These are phyloP conservation scores for Parnassius glacialis DNA, from an alignment of 2,888 invertebrate species.

Conservation along the genomic window DNA sequence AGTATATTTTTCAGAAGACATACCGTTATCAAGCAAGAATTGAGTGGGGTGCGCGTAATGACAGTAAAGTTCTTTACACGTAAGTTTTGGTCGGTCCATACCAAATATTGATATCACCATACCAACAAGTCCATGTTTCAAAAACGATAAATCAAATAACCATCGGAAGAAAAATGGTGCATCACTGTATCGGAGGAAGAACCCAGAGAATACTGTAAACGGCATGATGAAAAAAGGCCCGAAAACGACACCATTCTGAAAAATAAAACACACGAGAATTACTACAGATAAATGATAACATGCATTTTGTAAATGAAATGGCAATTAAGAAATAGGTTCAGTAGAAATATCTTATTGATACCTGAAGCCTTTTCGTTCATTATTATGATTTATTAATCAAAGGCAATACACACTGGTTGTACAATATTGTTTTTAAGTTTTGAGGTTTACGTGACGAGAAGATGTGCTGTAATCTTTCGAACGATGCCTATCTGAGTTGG, in stretches of 20 bases:
- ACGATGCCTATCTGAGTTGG: no score
- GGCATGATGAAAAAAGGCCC: conserved; percentile 94
- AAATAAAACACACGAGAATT: conserved; percentile 8
- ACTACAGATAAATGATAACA: no score
- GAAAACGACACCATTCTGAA: conserved; percentile 92
- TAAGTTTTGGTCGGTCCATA: conserved; percentile 86
- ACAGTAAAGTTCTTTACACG: conserved; percentile 88
- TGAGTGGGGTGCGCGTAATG: conserved; percentile 85
- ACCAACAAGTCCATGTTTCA: conserved; percentile 94
- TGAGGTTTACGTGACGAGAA: no score
- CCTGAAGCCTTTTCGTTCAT: no score
- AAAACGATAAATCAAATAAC: conserved; percentile 93
- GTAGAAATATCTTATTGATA: no score
- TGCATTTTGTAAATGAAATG: no score
- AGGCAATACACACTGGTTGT: no score
- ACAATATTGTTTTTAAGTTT: no score
- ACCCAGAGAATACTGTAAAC: conserved; percentile 94
- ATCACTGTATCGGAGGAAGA: conserved; percentile 92
- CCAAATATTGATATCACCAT: conserved; percentile 91
- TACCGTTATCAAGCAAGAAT: conserved; percentile 88
- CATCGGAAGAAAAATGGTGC: conserved; percentile 89
- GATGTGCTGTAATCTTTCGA: no score
- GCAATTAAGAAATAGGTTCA: no score
- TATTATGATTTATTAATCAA: no score
- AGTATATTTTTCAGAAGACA: conserved; percentile 84